Evolutionary conservation across 2,113 vertebrate genomes (phyloP), one percentile per base, ranked within the genome.

Genomic region (Arothron firmamentum): DNA sequence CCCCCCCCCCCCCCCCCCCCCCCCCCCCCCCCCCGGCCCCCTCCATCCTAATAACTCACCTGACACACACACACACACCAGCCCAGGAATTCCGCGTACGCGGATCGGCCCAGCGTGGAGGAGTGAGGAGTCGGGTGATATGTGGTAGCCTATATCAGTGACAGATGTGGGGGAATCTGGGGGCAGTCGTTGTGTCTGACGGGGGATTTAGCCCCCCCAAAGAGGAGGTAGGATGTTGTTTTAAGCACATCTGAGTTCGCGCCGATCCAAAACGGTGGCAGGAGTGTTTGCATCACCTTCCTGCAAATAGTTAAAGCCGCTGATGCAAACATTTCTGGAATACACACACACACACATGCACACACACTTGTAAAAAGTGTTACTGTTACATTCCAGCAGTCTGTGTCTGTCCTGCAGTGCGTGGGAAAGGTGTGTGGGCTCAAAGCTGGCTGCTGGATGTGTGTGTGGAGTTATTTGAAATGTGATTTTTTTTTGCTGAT

Each of bases 391-490:
- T 59, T 56, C 21, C 49, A n/a, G n/a, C 57, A 43, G 54, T 53
- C 51, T 54, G n/a, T 43, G 21, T 62, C 7, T 54, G 18, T 72
- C 10, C 14, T 41, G 45, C 19, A 11, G 46, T 70, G 65, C 55
- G 17, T 23, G 4, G 13, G 31, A 67, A 47, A 53, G 20, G 17
- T 57, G 67, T 62, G 81, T 78, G 75, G 70, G 75, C 55, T 68
- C 69, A 58, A n/a, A 59, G 43, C 60, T 70, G 72, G 75, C 75
- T 66, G 51, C n/a, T 50, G n/a, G 34, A 25, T 5, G 28, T 42
- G 28, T 58, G 50, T 64, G 52, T n/a, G n/a, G 63, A 75, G 65
- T 67, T 46, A 63, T 80, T 72, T 72, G 68, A 64, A 62, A 59
- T 56, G 52, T 60, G 72, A 57, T 59, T 73, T 80, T 75, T 59